Evolutionary conservation across 2,113 vertebrate species (phyloP).

Genomic region (Fregata magnificens): DNA sequence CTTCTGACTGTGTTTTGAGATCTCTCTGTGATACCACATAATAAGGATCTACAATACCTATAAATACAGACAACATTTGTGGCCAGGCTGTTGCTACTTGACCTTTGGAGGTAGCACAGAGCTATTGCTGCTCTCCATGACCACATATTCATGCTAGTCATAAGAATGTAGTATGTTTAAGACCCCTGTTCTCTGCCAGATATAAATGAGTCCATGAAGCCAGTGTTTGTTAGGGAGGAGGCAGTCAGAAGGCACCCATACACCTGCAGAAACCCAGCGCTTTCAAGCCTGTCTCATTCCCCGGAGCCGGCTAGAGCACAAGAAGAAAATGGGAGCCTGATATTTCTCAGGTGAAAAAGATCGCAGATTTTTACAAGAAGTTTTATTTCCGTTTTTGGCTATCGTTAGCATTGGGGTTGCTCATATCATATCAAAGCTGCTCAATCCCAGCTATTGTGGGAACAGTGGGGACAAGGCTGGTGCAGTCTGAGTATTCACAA

Average conservation of each 20-base stretch:
- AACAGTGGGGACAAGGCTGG: neutral
- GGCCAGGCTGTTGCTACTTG: neutral
- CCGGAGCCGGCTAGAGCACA: neutral
- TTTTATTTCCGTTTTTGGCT: neutral
- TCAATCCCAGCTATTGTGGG: neutral
- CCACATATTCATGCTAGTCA: neutral
- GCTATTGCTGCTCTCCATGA: neutral
- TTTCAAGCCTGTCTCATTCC: neutral
- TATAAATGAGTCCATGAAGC: neutral
- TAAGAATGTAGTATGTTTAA: neutral
- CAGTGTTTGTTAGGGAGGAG: neutral
- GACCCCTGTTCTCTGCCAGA: neutral
- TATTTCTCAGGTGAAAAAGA: neutral
- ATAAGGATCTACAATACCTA: neutral
- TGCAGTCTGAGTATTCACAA: neutral
- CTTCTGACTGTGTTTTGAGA: neutral
- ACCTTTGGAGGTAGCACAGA: neutral
- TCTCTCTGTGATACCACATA: neutral
- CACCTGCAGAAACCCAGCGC: neutral
- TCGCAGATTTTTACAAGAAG: neutral
- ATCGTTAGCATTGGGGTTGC: rapidly evolving
- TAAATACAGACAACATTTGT: neutral
- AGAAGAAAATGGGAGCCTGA: neutral
- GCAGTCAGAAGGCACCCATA: neutral
- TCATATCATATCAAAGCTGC: neutral